A percentile compares a stretch with the other conserved stretches of the same genome.
Conservation (phyloP, 1,140 invertebrate species). For the Akabosia matsudoensis region DNA sequence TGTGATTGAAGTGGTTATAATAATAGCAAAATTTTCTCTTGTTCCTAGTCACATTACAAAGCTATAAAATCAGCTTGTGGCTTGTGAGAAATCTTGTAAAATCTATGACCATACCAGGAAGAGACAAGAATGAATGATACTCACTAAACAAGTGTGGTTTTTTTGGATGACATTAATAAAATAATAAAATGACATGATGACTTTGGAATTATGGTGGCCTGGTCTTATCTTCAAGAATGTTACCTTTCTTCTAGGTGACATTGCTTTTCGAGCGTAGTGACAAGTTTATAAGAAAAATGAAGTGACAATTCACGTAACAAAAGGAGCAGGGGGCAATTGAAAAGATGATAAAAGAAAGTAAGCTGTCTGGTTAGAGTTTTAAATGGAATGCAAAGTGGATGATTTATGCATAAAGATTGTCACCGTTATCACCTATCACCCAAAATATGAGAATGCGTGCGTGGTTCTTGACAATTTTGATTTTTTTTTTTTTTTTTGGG, state of each 20-base stretch:
- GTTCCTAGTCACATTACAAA: no score
- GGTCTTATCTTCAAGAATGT: not conserved
- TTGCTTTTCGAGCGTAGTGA: not conserved
- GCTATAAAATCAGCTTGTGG: no score
- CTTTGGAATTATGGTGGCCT: not conserved
- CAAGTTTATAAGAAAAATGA: not conserved
- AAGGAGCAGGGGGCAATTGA: not conserved
- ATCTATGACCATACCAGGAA: no score
- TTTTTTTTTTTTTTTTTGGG: no score
- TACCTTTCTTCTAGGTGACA: no score
- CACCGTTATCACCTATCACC: not conserved
- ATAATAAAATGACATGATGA: not conserved
- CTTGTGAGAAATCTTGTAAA: no score
- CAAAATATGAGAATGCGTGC: no score
- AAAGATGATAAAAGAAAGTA: not conserved
- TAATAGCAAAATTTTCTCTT: no score
- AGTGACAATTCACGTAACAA: not conserved
- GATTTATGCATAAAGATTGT: not conserved
- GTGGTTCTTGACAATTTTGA: no score
- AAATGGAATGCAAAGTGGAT: not conserved
- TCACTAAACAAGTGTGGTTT: not conserved
- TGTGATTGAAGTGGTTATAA: no score
- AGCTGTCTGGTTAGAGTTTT: not conserved
- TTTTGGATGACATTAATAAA: not conserved
- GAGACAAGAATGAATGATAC: no score